Base-by-base conservation (phyloP, 2,797 vertebrate genomes). In the Linurgus olivaceus region DNA sequence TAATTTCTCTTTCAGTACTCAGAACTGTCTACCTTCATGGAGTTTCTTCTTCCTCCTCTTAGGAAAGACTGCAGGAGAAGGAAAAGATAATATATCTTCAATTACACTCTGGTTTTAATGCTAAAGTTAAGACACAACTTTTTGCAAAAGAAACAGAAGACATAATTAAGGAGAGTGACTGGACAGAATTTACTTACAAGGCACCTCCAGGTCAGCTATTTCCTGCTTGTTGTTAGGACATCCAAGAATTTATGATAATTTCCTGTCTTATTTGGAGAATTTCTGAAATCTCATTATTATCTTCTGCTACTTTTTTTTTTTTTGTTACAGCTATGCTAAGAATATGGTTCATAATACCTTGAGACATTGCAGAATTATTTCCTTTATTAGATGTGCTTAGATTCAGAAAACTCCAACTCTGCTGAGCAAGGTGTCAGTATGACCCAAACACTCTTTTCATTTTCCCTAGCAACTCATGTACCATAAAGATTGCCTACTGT, bases 121-220 rank as follows among this genome's bases (percentile, higher is more conserved):
- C 91, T 86, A 97, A 94, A 90, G 94, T 97, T 72, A 97, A 96
- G 93, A 97, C 96, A 75, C 91, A 96, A 16, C 42, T 97, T 86
- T 68, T 96, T 75, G 28, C 47, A 54, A 96, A 95, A 93, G 89
- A 72, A 90, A 94, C 87, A 70, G 78, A 40, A 55, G 79, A 84
- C 2, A 1, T 94, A 75, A 86, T 96, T 88, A 77, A 93, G 54
- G 95, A 96, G 65, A 78, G 96, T 55, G 62, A 38, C 33, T 97
- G 96, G 96, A 90, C 94, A 75, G 89, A 96, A 83, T 28, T 80
- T 59, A 88, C 72, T 81, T 97, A 97, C 66, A 84, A 87, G 68
- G 94, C 92, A 78, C 86, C 85, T 55, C 92, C 95, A 96, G 96
- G 96, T 97, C 40, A 93, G 84, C 9, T 80, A 37, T 74, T 93